Evolutionary conservation across 2,113 vertebrate species (phyloP), one percentile per base, ranked within the genome.

Genomic region (Festucalex cinctus): DNA sequence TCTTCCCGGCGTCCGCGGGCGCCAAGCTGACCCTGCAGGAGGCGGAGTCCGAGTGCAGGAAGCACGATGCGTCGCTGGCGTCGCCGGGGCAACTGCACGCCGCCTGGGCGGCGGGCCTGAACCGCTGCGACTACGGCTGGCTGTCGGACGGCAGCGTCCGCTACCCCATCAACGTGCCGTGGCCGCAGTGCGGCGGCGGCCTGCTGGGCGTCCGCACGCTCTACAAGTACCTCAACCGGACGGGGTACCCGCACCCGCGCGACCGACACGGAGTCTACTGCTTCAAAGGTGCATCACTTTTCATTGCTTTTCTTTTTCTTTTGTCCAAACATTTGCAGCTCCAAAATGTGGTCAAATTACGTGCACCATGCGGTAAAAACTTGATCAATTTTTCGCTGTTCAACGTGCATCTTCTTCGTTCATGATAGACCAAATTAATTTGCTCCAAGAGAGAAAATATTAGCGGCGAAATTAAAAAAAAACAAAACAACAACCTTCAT

Each of bases 101-200:
- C 0, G 97, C 97, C 13, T 99, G 97, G 97, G 93, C 93, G 78
- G 90, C 83, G 0, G 96, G 96, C 65, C 90, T 95, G 37, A 93
- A 97, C 88, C 93, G 93, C 73, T 99, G 97, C 6, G 93, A 97
- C 88, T 95, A 94, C 3, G 92, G 95, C 65, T 99, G 97, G 97
- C 86, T 98, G 66, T 88, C 92, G 0, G 97, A 99, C 0, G 94
- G 95, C 76, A 99, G 96, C 1, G 96, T 91, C 48, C 96, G 97
- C 26, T 95, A 98, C 83, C 97, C 97, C 5, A 85, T 96, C 82
- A 94, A 93, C 9, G 74, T 96, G 61, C 93, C 96, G 59, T 83
- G 86, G 81, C 88, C 90, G 36, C 95, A 98, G 89, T 99, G 97
- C 67, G 96, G 96, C 37, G 94, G 94, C 54, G 95, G 96, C 49